Conservation (phyloP, 2,113 vertebrate genomes). For the Brachionichthys hirsutus region DNA sequence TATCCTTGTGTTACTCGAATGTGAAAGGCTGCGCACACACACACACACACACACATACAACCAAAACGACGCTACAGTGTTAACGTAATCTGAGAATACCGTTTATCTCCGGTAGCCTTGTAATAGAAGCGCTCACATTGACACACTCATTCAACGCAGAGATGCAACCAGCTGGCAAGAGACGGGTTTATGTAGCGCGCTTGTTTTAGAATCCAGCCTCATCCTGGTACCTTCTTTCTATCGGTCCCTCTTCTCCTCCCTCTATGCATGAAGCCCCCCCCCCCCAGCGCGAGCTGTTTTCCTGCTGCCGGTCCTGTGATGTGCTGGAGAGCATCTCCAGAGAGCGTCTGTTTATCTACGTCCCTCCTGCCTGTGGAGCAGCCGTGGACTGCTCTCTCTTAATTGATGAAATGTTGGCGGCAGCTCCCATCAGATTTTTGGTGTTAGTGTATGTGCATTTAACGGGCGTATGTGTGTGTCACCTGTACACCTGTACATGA, state of each 20-base stretch:
- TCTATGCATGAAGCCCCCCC: constrained; percentile 16
- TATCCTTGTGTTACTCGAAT: neutral
- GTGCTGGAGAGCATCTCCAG: constrained; percentile 45
- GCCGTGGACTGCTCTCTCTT: constrained; percentile 44
- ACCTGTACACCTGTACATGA: neutral
- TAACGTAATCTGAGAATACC: too few relatives aligned
- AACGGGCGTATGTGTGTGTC: neutral
- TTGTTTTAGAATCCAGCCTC: constrained; percentile 36
- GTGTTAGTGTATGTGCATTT: neutral
- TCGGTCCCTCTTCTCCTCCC: neutral
- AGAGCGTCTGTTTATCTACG: constrained; percentile 56
- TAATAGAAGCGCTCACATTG: neutral
- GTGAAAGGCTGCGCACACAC: too few relatives aligned
- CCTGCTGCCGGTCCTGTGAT: constrained; percentile 42
- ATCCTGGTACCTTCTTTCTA: constrained; percentile 17
- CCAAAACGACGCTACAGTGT: too few relatives aligned
- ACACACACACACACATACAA: too few relatives aligned
- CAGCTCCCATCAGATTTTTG: constrained; percentile 33
- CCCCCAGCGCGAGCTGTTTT: constrained; percentile 51
- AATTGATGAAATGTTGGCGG: constrained; percentile 59
- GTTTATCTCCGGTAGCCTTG: too few relatives aligned
- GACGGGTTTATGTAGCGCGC: neutral
- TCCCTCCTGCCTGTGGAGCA: constrained; percentile 35
- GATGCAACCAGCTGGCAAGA: too few relatives aligned
- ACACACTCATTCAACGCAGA: constrained; percentile 5